Base-by-base conservation (phyloP, 2,797 vertebrate species). In the Morus bassanus region DNA sequence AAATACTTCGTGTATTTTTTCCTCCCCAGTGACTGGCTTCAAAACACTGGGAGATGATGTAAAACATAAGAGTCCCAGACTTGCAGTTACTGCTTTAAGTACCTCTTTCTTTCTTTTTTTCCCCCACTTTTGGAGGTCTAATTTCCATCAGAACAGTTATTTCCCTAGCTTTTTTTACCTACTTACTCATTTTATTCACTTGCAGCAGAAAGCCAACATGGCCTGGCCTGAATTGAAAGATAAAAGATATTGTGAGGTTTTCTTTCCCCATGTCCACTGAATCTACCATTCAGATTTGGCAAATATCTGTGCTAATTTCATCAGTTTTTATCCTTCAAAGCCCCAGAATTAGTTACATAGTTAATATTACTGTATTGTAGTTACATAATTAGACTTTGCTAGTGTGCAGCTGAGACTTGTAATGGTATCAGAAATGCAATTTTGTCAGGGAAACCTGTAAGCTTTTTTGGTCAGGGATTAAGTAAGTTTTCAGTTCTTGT, bases 61-160 rank as follows among this genome's bases (percentile, higher is more conserved):
- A 73, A 85, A 81, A 33, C 15, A 3, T 27, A 30, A 54, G 11
- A 67, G 27, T 56, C 3, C n/a, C 10, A 41, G 24, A 12, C 9
- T 90, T 80, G 3, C 4, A 43, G 7, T 67, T 63, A 18, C 4
- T 57, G 13, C 3, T 87, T 48, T 72, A 31, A 57, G 25, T 19
- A 37, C 1, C 0, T 6, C 43, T 13, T n/a, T n/a, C n/a, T n/a
- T n/a, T n/a, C n/a, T 13, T 50, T 9, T 5, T 3, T 12, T 14
- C 12, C 18, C 43, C 43, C 18, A 18, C 11, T 57, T 80, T 61
- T 50, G 9, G 25, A 46, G 1, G 2, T 33, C 41, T 25, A 30
- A 4, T 69, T 78, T 64, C 18, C 7, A 57, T 30, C 3, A 57
- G 22, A 77, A 67, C 4, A 30, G 1, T 63, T 68, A 25, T 74